phyloP scores from a whole-genome alignment of 2,113 vertebrate genomes.

The Diglossa brunneiventris region DNA sequence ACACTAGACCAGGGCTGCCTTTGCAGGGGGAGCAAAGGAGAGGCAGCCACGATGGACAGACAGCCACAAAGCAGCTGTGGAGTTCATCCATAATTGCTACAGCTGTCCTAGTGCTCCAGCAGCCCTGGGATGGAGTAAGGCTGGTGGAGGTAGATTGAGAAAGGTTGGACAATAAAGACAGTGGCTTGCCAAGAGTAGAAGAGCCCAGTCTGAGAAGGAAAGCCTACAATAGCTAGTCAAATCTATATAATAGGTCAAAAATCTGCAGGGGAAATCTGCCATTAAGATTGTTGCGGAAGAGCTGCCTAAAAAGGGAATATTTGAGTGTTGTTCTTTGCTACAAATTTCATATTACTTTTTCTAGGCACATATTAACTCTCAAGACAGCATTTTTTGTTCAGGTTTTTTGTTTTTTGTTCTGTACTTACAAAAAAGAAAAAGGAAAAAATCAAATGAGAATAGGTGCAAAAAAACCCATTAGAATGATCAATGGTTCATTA shows the following conservation, averaged over 20 bases:
- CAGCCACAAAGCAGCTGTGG: not conserved
- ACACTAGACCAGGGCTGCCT: not conserved
- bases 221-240: not conserved
- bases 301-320: not conserved
- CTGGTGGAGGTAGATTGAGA: not conserved
- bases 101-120: not conserved
- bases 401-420: not conserved
- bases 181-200: not conserved
- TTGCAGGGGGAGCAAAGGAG: fast-evolving
- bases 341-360: not conserved
- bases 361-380: not conserved
- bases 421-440: not conserved
- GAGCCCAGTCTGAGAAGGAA: not conserved
- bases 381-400: not conserved
- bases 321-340: not conserved
- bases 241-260: not conserved
- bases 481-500: not conserved
- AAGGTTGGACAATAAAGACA: not conserved
- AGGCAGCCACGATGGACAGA: not conserved
- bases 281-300: not conserved
- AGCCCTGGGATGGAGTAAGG: not conserved
- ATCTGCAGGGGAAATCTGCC: not conserved
- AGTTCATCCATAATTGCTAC: not conserved
- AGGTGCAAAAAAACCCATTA: not conserved
- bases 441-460: not conserved